Base-by-base conservation (phyloP, 2,888 invertebrate genomes). In the Scelioninae gen. 1 region DNA sequence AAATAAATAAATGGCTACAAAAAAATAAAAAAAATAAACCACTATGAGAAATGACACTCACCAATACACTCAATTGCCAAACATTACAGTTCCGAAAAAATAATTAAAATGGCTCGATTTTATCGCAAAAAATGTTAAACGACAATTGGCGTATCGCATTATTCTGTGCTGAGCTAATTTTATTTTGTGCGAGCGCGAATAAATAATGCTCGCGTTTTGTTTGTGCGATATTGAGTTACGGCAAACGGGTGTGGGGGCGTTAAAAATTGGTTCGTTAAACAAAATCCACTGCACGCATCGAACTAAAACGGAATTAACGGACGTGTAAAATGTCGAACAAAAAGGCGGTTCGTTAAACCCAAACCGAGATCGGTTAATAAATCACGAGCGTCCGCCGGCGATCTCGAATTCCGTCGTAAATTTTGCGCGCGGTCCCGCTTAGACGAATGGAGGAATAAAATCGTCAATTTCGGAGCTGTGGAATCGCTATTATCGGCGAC, bases 401-500 rank as follows among this genome's bases (percentile, higher is more conserved):
- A 75, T 75, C 69, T 81, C 63, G 69, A 63, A 75, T 74, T 75
- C 58, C 56, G 65, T 69, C 81, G 81, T 69, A 69, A 81, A 81
- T 75, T 81, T 68, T 23, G 23, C 55, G 58, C 49, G 32, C 31
- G 29, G 8, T 31, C 62, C 45, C 47, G 55, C 47, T 55, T 55
- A 68, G 77, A 78, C 69, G 60, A 76, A 63, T 65, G 62, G 55
- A 66, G 49, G 55, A 80, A 75, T 75, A 66, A 76, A 80, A 75
- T 79, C 66, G 63, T 71, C 65, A 23, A 60, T 71, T 62, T 66
- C 63, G 77, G 63, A 55, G 43, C 80, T 71, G 72, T 65, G 71
- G 71, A 80, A 85, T 83, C 84, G 84, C 76, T 65, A 85, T 80
- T 86, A 88, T 86, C 84, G 85, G 85, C 83, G 62, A 10, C 5